These are phyloP conservation scores for Eupithecia dodoneata DNA, from an alignment of 2,888 invertebrate species.

Conservation along the genomic window DNA sequence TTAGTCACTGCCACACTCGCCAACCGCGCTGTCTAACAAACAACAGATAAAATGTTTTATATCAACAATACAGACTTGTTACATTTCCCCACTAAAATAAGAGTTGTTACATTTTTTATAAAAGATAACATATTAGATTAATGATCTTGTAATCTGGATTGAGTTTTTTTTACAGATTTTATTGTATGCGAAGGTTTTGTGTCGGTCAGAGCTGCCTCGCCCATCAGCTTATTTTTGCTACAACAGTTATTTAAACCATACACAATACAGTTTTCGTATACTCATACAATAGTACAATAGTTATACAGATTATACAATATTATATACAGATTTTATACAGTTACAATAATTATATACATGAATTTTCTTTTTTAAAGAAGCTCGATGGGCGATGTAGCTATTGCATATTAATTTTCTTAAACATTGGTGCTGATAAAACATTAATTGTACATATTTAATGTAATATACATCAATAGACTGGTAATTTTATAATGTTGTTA, in stretches of 20 bases:
- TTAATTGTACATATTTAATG: slow-evolving; percentile 83
- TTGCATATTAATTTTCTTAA: slow-evolving; percentile 65
- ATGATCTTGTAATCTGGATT: slow-evolving; percentile 85
- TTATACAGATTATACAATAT: slow-evolving; percentile 64
- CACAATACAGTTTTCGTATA: slow-evolving; percentile 55
- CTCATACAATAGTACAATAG: slow-evolving; percentile 66
- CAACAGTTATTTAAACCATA: slow-evolving; percentile 75
- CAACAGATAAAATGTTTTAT: slow-evolving; percentile 56
- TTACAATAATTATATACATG: slow-evolving; percentile 68
- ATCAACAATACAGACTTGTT: slow-evolving; percentile 81
- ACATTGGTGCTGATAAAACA: slow-evolving; percentile 81
- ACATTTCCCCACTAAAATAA: slow-evolving; percentile 82
- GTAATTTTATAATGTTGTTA: slow-evolving; percentile 82
- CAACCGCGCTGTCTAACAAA: slow-evolving; percentile 78
- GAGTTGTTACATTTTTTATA: slow-evolving; percentile 84
- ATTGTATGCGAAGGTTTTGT: slow-evolving; percentile 70
- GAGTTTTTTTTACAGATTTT: slow-evolving; percentile 80
- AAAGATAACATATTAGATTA: slow-evolving; percentile 81
- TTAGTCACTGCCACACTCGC: slow-evolving; percentile 79
- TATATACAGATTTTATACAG: slow-evolving; percentile 66
- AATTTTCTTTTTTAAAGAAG: slow-evolving; percentile 62
- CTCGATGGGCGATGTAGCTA: slow-evolving; percentile 68
- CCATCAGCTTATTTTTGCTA: slow-evolving; percentile 79
- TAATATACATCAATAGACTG: slow-evolving; percentile 83
- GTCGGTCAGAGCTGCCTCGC: slow-evolving; percentile 62